These are phyloP conservation scores for Glareola pratincola DNA, from an alignment of 2,113 vertebrate species.

Conservation along the genomic window DNA sequence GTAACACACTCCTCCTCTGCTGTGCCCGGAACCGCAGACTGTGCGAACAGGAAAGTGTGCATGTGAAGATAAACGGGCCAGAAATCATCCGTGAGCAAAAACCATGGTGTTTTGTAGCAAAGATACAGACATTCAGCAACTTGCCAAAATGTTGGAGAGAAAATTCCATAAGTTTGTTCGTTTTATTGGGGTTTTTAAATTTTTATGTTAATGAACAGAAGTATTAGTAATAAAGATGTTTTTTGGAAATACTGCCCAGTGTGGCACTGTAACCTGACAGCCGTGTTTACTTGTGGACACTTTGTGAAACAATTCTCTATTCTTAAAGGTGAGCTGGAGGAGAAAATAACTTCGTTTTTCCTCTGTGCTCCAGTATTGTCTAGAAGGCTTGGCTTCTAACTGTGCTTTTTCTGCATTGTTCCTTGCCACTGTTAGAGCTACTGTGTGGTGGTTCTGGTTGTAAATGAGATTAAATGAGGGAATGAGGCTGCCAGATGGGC, in stretches of 20 bases:
- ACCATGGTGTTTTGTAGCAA: background rate
- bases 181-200: background rate
- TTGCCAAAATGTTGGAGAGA: background rate
- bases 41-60: background rate
- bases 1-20: background rate
- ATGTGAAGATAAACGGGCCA: accelerated
- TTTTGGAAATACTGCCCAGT: background rate
- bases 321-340: background rate
- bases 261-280: background rate
- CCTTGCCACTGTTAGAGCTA: background rate
- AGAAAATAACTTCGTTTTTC: background rate
- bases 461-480: background rate
- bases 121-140: background rate
- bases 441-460: background rate
- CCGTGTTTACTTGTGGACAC: accelerated
- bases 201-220: background rate
- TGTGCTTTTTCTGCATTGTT: background rate
- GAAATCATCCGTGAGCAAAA: background rate
- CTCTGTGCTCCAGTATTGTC: background rate
- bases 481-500: background rate
- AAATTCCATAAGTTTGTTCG: background rate
- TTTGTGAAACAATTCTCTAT: background rate
- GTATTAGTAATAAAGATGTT: background rate
- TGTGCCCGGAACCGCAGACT: accelerated
- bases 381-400: background rate